Conservation (phyloP, 2,888 invertebrate species). For the Muscina levida region DNA sequence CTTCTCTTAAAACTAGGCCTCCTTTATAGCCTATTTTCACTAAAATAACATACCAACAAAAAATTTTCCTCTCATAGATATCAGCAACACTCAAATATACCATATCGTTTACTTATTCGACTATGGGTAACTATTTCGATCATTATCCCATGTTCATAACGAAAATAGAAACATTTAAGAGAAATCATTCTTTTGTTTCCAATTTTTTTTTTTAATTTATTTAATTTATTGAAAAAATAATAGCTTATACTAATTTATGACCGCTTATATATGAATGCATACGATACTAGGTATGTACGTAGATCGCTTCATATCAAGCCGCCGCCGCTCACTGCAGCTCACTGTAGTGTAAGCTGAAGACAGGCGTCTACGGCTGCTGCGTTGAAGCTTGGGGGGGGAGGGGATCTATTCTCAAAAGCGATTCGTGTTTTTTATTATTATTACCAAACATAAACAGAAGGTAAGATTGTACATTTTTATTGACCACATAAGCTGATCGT, state of each 20-base stretch:
- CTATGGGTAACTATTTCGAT: too few species aligned
- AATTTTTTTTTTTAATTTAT: too few species aligned
- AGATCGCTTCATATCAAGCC: too few species aligned
- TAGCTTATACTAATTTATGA: constrained; percentile 27
- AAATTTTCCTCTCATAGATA: too few species aligned
- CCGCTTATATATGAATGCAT: neutral
- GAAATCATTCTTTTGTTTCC: constrained; percentile 27
- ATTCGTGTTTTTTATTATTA: constrained; percentile 45
- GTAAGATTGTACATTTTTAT: constrained; percentile 67
- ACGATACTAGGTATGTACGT: neutral
- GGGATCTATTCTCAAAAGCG: constrained; percentile 6
- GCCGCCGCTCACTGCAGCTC: too few species aligned
- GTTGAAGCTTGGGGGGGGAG: constrained; percentile 28
- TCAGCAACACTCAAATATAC: too few species aligned
- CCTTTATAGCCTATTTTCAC: too few species aligned
- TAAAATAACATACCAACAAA: too few species aligned
- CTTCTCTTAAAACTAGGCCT: too few species aligned
- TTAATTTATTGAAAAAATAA: constrained; percentile 30
- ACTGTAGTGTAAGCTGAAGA: too few species aligned
- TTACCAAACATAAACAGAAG: constrained; percentile 65
- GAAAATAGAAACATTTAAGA: constrained; percentile 31
- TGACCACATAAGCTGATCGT: constrained; percentile 71
- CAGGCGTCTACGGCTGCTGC: too few species aligned
- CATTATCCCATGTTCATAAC: neutral
- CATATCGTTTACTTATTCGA: too few species aligned